phyloP scores from a whole-genome alignment of 2,113 vertebrate species.

The Ctenodactylus gundi region DNA sequence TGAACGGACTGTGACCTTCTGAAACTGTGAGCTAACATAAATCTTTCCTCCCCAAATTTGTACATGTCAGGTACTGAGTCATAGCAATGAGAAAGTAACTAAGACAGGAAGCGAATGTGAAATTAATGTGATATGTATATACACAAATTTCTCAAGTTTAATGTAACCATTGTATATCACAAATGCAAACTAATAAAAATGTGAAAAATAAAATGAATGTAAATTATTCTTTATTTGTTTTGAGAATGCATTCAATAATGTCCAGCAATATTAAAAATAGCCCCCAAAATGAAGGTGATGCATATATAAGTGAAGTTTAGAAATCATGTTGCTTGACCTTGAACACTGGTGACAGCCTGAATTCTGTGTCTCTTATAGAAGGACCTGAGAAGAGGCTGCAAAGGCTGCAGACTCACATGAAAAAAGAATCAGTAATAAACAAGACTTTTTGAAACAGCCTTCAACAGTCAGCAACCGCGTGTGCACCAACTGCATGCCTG shows the following conservation, averaged over 20 bases:
- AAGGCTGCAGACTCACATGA: background rate
- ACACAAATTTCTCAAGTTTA: no score
- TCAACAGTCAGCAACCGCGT: no score
- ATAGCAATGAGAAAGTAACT: no score
- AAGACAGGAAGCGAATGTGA: no score
- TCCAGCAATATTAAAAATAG: background rate
- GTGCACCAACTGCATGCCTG: background rate
- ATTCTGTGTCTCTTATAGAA: background rate
- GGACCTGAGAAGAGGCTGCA: background rate
- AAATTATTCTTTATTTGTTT: background rate
- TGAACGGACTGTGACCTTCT: no score
- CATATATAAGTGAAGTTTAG: background rate
- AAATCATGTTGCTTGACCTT: background rate
- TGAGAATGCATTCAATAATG: background rate
- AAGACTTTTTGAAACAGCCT: background rate
- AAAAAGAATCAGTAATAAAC: background rate
- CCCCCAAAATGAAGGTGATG: background rate
- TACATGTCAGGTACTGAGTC: no score
- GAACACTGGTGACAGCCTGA: background rate
- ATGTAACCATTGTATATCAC: no score
- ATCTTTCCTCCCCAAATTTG: no score
- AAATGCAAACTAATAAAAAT: no score
- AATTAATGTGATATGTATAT: no score
- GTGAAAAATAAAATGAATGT: no score
- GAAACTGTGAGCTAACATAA: no score